These are phyloP conservation scores for Brachyptera risi DNA, from an alignment of 2,888 invertebrate genomes.

Conservation along the genomic window DNA sequence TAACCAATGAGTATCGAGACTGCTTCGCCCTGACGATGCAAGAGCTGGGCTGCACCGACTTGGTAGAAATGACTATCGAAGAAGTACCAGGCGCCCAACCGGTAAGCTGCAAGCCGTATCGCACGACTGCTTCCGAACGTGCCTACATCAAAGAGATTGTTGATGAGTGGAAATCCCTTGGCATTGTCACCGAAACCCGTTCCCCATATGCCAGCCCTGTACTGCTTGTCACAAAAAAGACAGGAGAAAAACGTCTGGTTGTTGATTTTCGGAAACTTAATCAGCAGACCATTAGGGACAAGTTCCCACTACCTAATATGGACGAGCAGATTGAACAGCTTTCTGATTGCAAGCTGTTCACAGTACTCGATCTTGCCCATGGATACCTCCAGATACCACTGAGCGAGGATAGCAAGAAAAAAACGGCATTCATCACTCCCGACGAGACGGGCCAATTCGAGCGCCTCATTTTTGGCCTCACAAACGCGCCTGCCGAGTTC, in stretches of 20 bases:
- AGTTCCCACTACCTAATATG: too few species aligned
- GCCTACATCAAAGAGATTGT: background rate
- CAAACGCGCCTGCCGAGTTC: slow-evolving; percentile 39
- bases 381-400: slow-evolving; percentile 38
- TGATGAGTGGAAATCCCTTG: background rate
- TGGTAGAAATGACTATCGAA: background rate
- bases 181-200: background rate
- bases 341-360: background rate
- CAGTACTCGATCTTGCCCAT: background rate
- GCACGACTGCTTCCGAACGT: background rate
- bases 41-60: background rate
- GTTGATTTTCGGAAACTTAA: too few species aligned
- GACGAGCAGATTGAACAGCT: too few species aligned
- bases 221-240: background rate
- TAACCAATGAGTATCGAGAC: background rate
- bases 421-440: slow-evolving; percentile 41
- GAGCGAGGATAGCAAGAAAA: slow-evolving; percentile 32
- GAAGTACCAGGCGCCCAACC: background rate
- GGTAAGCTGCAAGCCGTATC: background rate
- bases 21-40: background rate
- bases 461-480: slow-evolving; percentile 38
- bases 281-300: too few species aligned
- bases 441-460: slow-evolving; percentile 39
- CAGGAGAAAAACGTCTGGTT: background rate
- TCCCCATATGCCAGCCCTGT: background rate